phyloP scores from a whole-genome alignment of 2,888 invertebrate genomes.

The Leucophenga montana region DNA sequence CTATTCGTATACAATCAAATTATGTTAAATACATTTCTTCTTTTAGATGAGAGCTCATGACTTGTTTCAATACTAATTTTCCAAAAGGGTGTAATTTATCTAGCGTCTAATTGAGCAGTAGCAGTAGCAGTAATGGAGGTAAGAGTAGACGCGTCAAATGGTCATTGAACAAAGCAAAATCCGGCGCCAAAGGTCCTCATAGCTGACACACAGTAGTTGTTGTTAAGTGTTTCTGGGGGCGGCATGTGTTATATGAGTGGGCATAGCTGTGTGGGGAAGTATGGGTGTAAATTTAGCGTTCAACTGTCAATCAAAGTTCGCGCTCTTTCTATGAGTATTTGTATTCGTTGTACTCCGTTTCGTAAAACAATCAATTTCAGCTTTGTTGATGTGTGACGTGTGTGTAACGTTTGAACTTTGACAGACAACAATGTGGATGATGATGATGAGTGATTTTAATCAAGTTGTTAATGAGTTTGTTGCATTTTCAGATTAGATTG shows the following conservation, averaged over 20 bases:
- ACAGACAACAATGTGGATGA: too few relatives aligned
- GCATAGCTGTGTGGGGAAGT: neutral
- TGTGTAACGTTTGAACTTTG: neutral
- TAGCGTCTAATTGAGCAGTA: neutral
- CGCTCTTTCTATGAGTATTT: neutral
- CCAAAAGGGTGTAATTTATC: neutral
- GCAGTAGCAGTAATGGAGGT: neutral
- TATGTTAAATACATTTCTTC: too few relatives aligned
- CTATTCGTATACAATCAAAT: too few relatives aligned
- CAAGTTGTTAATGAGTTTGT: conserved; percentile 55
- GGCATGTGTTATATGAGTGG: neutral
- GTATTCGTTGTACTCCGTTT: neutral
- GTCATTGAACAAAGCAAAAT: conserved; percentile 54
- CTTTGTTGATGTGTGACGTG: conserved; percentile 7
- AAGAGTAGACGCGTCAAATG: conserved; percentile 48
- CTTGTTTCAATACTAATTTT: neutral
- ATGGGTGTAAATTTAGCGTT: neutral
- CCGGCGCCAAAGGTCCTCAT: conserved; percentile 26
- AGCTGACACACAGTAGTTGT: neutral
- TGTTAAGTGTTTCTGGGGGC: neutral
- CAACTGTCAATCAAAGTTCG: neutral
- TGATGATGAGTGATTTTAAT: conserved; percentile 45
- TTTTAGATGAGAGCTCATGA: too few relatives aligned
- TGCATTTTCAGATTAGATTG: conserved; percentile 42
- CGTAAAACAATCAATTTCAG: conserved; percentile 14